Conservation (phyloP, 2,797 vertebrate genomes). For the Liasis olivaceus region DNA sequence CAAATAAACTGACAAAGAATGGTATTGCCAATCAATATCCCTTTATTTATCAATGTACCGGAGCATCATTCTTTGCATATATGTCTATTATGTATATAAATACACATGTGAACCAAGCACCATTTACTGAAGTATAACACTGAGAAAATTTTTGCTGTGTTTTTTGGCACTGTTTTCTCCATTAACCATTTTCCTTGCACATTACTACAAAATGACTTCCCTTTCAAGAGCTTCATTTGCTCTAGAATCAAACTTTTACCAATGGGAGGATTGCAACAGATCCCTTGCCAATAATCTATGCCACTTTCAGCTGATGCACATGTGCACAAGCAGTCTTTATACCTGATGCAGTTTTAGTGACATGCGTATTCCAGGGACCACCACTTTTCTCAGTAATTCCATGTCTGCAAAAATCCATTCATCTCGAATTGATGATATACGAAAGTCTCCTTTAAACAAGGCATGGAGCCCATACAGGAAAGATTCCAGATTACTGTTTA, state of each 20-base stretch:
- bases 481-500: conserved; percentile 93
- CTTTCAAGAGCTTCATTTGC: neutral
- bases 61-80: neutral
- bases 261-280: neutral
- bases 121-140: neutral
- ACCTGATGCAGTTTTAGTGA: conserved; percentile 99
- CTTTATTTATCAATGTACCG: neutral
- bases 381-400: conserved; percentile 96
- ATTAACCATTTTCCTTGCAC: neutral
- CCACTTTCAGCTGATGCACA: neutral
- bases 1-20: neutral
- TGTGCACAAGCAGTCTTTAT: conserved; percentile 18
- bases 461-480: conserved; percentile 97
- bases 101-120: neutral
- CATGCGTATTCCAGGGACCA: conserved; percentile 97
- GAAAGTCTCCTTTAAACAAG: conserved; percentile 97
- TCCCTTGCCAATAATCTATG: neutral
- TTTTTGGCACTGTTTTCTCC: neutral
- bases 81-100: neutral
- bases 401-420: conserved; percentile 99
- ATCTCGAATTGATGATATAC: conserved; percentile 95
- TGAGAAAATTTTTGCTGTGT: neutral
- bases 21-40: neutral
- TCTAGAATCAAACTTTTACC: neutral
- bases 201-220: neutral